Evolutionary conservation across 2,797 vertebrate genomes (phyloP), one percentile per base, ranked within the genome.

Genomic region (Lindbergichthys nudifrons): DNA sequence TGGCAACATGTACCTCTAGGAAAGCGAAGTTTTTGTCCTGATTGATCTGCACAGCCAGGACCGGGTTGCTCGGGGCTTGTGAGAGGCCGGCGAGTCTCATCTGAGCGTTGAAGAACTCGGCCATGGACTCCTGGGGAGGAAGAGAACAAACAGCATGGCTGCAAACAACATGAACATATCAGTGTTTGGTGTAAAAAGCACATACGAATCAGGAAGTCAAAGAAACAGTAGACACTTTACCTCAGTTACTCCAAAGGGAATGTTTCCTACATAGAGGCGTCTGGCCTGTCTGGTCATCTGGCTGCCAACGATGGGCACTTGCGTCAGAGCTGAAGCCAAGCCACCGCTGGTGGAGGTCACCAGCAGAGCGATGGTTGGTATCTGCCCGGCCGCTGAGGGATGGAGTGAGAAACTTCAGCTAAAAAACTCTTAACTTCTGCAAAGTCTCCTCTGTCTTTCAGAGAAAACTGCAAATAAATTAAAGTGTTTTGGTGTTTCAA

Each of bases 1-100:
- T 2, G 7, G 7, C 16, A 26, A 14, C 43, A 68, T 79, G 56
- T 73, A 94, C 94, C 88, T 94, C 94, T 1, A 94, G 79, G 74
- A 94, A 94, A 71, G 94, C 95, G 80, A 95, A 95, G 88, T 95
- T 95, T 74, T 95, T 95, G 54, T 95, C 95, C 88, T 95, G 95
- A 76, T 95, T 95, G 18, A 95, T 95, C 89, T 95, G 94, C 64
- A 95, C 94, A 0, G 95, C 95, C 18, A 95, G 93, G 0, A 95
- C 95, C 0, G 94, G 94, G 82, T 93, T 93, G 77, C 93, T 94
- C 0, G 93, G 92, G 42, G 93, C 93, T 73, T 94, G 94, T 0
- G 92, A 93, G 11, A 95, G 91, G 5, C 95, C 94, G 0, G 94
- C 95, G 1, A 95, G 92, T 3, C 93, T 82, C 94, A 95, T 95